Evolutionary conservation across 2,113 vertebrate species (phyloP), one percentile per base, ranked within the genome.

Genomic region (Orthonyx spaldingii): DNA sequence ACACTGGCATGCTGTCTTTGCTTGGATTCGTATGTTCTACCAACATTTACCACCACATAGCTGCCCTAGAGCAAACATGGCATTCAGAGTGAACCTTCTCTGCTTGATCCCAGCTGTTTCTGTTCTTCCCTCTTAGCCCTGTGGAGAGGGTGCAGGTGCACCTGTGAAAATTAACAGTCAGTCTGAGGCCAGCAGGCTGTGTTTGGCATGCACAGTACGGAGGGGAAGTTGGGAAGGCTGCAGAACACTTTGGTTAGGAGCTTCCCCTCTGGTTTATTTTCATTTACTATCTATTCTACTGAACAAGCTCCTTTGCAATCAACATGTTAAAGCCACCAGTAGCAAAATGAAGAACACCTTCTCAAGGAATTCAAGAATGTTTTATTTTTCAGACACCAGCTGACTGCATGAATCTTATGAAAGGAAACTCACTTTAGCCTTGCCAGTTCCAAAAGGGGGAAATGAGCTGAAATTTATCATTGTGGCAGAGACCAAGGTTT

Each of bases 381-480:
- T 69, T 57, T 64, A 56, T 69, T 69, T 84, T 90, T 70, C 52
- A 60, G 33, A 72, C 9, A 76, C 9, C 16, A 68, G 22, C 6
- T 55, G 65, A 71, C 20, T 33, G 20, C 11, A 76, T 7, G 42
- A 26, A 66, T 55, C 41, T 82, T 90, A 59, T 23, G 27, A 68
- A 82, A 84, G 69, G 16, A 64, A 88, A 76, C 22, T 69, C 44
- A 68, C 2, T 6, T 75, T 39, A 13, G 60, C 26, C 32, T 59
- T 79, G 33, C 11, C 61, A 61, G 32, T 44, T 90, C 27, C 66
- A 80, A 44, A 88, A 80, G 13, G 6, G 13, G 41, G 53, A 96
- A 86, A 79, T 16, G 15, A 75, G 27, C 30, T 83, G 33, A 61
- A 37, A 39, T 3, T 3, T 35, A 39, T 64, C 0, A 0, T 13